Evolutionary conservation across 2,113 vertebrate genomes (phyloP), one percentile per base, ranked within the genome.

Genomic region (Bagarius yarrelli): DNA sequence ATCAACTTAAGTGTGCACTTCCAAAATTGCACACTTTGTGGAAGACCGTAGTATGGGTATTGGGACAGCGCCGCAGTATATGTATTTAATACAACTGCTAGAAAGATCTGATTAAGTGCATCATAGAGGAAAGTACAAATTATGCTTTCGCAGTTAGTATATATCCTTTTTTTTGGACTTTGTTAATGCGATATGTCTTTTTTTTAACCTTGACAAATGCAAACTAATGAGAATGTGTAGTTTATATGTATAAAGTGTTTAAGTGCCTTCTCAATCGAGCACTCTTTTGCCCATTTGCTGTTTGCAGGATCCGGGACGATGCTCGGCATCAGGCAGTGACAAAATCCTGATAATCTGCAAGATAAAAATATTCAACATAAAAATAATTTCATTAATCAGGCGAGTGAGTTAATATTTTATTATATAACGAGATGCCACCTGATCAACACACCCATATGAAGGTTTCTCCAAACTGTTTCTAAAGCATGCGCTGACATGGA

Each of bases 231-330:
- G 11, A 23, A 40, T 40, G 19, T 13, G 34, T 36, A 40, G 36
- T n/a, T 0, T 53, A 19, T 25, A 47, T 53, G 1, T 69, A 16
- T 47, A 47, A 15, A 69, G 6, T 4, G 3, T 40, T 3, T 69
- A 50, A 18, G 67, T 88, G 94, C 93, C 93, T 90, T 87, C 6
- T 85, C 84, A 50, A 83, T 79, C 5, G 27, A 60, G 52, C 80
- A 93, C 53, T 92, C 88, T 84, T 90, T 92, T 23, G 92, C 93
- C 92, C 93, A 94, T 86, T 91, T 93, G 88, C 94, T 93, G 86
- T 94, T 94, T 72, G 91, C 91, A 70, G 94, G 94, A 86, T 94
- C 94, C 25, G 93, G 93, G 52, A 94, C 89, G 19, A 82, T 83
- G 57, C 87, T 89, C 1, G 86, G 90, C 83, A 86, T 84, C 34